phyloP scores from a whole-genome alignment of 1,140 invertebrate genomes.

The Pseudomyrmex concolor region DNA sequence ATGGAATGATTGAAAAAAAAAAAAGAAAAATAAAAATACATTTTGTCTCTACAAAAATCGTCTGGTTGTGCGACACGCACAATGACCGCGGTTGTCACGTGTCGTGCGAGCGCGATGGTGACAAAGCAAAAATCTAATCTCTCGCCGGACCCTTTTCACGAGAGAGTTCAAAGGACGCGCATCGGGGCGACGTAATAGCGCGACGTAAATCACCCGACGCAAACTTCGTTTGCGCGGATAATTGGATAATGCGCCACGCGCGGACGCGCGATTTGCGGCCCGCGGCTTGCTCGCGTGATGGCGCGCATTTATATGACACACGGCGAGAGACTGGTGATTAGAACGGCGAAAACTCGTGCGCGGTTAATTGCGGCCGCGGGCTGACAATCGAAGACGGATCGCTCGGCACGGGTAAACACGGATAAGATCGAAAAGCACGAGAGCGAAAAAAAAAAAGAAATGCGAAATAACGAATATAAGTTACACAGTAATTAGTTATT shows the following conservation, averaged over 20 bases:
- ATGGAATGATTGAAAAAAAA: no score
- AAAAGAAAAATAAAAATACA: no score
- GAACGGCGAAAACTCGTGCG: slow-evolving; percentile 14
- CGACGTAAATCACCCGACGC: slow-evolving; percentile 48
- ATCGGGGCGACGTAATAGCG: slow-evolving; percentile 37
- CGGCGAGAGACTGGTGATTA: slow-evolving; percentile 42
- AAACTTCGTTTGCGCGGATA: slow-evolving; percentile 55
- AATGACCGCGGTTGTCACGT: slow-evolving; percentile 5
- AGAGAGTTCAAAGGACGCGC: slow-evolving; percentile 54
- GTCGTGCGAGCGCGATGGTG: slow-evolving; percentile 32
- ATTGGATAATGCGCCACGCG: slow-evolving; percentile 56
- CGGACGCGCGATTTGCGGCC: slow-evolving; percentile 56
- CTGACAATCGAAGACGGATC: slow-evolving; percentile 35
- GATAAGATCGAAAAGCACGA: slow-evolving; percentile 1
- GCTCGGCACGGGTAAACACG: background rate
- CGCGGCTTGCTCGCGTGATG: slow-evolving; percentile 56
- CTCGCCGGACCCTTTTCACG: slow-evolving; percentile 34
- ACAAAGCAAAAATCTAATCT: slow-evolving; percentile 64
- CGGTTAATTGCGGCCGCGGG: slow-evolving; percentile 12
- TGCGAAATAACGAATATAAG: background rate
- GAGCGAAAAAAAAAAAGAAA: background rate
- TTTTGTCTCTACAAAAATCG: background rate
- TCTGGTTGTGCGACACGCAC: slow-evolving; percentile 2
- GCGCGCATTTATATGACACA: slow-evolving; percentile 48
- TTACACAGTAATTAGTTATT: no score